These are phyloP conservation scores for Rhinolophus sinicus DNA, from an alignment of 2,113 vertebrate genomes.

Conservation along the genomic window DNA sequence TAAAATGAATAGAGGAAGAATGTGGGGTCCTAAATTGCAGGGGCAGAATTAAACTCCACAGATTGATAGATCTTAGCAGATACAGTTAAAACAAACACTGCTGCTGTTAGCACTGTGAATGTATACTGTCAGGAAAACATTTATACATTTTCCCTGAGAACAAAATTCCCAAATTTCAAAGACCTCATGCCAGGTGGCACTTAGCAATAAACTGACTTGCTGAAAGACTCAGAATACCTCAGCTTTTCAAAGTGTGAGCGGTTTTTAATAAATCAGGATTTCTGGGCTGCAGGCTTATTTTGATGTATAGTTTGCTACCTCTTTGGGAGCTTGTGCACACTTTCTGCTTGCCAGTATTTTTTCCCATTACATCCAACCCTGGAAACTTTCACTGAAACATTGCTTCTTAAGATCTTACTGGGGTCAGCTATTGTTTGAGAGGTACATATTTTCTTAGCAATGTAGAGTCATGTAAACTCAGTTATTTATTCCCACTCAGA, in stretches of 20 bases:
- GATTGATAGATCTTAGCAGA: neutral
- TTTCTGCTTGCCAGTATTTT: neutral
- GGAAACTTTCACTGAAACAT: slow-evolving; percentile 37
- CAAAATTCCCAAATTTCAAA: neutral
- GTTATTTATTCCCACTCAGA: slow-evolving; percentile 6
- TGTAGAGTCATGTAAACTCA: neutral
- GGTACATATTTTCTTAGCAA: slow-evolving; percentile 12
- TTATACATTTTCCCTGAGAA: neutral
- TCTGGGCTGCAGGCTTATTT: neutral
- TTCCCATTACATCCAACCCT: neutral
- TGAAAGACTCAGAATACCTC: neutral
- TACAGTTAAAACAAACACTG: neutral
- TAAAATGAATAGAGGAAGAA: neutral
- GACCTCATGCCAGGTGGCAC: neutral
- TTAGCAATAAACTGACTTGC: neutral
- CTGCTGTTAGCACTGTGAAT: neutral
- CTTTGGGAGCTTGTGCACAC: neutral
- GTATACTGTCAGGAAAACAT: neutral
- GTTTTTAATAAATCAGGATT: slow-evolving; percentile 31
- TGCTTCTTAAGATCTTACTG: slow-evolving; percentile 29
- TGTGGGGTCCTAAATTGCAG: neutral
- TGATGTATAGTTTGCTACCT: neutral
- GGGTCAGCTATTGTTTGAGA: slow-evolving; percentile 2
- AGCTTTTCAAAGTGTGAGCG: neutral
- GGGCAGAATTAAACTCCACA: neutral